Conservation (phyloP, 2,888 invertebrate genomes). For the Uropetala carovei region DNA sequence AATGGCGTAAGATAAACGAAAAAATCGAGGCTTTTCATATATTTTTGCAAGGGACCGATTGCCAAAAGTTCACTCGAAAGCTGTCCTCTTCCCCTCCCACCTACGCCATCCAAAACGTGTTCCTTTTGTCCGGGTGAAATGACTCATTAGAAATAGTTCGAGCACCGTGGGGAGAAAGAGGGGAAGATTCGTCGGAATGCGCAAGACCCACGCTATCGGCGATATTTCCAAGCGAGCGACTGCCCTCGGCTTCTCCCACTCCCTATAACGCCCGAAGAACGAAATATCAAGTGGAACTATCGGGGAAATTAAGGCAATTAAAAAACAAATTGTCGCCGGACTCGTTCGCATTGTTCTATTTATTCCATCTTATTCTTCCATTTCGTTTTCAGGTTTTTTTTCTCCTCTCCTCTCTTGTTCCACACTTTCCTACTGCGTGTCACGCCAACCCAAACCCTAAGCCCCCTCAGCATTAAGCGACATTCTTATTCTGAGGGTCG, state of each 20-base stretch:
- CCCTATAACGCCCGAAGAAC: neutral
- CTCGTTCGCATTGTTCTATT: too few relatives aligned
- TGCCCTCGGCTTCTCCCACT: neutral
- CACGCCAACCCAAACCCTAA: too few relatives aligned
- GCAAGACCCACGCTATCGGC: constrained; percentile 15
- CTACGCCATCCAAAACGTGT: neutral
- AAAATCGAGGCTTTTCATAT: too few relatives aligned
- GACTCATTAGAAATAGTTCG: neutral
- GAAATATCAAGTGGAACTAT: constrained; percentile 44
- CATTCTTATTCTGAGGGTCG: too few relatives aligned
- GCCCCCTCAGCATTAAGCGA: too few relatives aligned
- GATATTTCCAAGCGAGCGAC: neutral
- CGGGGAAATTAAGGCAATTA: constrained; percentile 47
- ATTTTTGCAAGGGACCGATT: neutral
- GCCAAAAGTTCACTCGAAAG: neutral
- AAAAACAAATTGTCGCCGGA: neutral
- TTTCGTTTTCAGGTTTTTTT: too few relatives aligned
- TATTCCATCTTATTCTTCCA: too few relatives aligned
- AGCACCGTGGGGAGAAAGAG: neutral
- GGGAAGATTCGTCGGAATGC: constrained; percentile 4
- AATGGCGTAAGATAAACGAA: neutral
- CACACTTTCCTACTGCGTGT: too few relatives aligned
- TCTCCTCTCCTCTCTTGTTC: too few relatives aligned
- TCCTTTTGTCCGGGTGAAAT: neutral
- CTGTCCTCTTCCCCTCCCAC: neutral